Base-by-base conservation (phyloP, 2,113 vertebrate genomes). In the Microtus oregoni region DNA sequence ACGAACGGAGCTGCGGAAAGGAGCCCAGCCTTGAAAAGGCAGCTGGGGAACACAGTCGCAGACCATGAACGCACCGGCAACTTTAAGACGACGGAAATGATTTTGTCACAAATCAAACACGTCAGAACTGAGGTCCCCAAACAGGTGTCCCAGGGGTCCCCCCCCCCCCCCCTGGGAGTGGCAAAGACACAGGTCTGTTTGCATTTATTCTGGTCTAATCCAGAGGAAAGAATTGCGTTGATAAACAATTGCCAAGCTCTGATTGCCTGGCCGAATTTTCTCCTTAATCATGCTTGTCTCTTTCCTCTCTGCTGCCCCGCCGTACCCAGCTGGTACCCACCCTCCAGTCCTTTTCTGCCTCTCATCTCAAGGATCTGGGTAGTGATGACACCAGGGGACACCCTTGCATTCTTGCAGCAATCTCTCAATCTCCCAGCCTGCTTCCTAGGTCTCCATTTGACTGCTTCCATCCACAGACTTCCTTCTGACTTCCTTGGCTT, bases 21-120 rank as follows among this genome's bases (percentile, higher is more conserved):
- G 19, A 97, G 89, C 67, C 82, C 88, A 77, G 55, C 68, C 96
- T 96, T 83, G 82, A 90, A 95, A 95, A 89, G 78, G 92, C 63
- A 76, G 32, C 65, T 78, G 24, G 79, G 88, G 93, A 96, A 44
- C 78, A 88, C 8, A 70, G 61, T 91, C 72, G 12, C 76, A 93
- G 68, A 78, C 44, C 67, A 24, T 17, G 55, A 82, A 73, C 10
- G 41, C 7, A 78, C 10, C 78, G 11, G 17, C 47, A 58, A 72
- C 17, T 63, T 47, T 12, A 6, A 65, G 28, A 30, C 50, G 28
- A 75, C 77, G 52, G 89, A 72, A 88, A 2, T 17, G 26, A 79
- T 72, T 86, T 93, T 77, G 47, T 3, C 0, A 38, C 88, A 83
- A 93, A 63, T 76, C 7, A 76, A 91, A 67, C 50, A 30, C 50